Evolutionary conservation across 2,113 vertebrate genomes (phyloP).

Genomic region (Brachirus orientalis): DNA sequence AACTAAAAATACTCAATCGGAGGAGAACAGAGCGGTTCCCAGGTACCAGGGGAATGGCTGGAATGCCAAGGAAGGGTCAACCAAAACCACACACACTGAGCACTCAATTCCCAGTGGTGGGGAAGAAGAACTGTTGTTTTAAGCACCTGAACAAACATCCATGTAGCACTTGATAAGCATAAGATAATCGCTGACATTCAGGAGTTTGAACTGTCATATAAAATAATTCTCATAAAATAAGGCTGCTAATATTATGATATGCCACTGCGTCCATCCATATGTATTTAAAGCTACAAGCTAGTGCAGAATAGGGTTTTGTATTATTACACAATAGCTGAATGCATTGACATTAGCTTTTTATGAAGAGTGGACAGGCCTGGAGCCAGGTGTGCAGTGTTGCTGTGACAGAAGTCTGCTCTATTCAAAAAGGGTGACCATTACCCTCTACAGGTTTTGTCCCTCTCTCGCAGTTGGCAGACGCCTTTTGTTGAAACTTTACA

Average conservation of each 20-base stretch:
- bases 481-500: slow-evolving; percentile 53
- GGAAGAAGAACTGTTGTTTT: too few species aligned
- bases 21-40: slow-evolving; percentile 58
- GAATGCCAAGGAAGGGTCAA: slow-evolving; percentile 58
- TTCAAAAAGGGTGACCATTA: slow-evolving; percentile 6
- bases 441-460: slow-evolving; percentile 6
- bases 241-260: too few species aligned
- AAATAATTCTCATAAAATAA: too few species aligned
- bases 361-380: not conserved
- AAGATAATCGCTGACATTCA: too few species aligned
- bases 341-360: slow-evolving; percentile 1
- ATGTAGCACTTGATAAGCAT: too few species aligned
- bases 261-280: too few species aligned
- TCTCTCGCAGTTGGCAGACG: slow-evolving; percentile 15
- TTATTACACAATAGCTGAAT: slow-evolving; percentile 2
- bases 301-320: not conserved
- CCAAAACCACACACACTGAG: slow-evolving; percentile 7
- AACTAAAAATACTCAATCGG: slow-evolving; percentile 66
- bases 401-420: not conserved
- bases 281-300: too few species aligned
- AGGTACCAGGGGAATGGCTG: slow-evolving; percentile 76
- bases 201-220: too few species aligned
- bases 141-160: too few species aligned
- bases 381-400: not conserved
- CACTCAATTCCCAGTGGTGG: too few species aligned